Percentiles rank a stretch among this genome's conserved stretches.
Conservation (phyloP, 2,797 vertebrate genomes). For the Rhynchonycteris naso region DNA sequence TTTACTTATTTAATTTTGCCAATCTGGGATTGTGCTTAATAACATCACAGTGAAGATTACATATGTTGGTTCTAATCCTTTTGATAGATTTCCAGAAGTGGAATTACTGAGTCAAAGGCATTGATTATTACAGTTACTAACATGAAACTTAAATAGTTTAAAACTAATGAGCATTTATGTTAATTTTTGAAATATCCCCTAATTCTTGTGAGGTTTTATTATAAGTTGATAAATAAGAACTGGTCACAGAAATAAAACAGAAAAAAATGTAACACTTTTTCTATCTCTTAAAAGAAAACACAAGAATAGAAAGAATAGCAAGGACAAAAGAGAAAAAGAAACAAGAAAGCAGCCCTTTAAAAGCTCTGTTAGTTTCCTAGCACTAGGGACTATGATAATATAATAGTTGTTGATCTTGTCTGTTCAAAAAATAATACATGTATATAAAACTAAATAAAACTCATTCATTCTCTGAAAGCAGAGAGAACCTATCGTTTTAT, state of each 20-base stretch:
- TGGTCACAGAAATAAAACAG: background rate
- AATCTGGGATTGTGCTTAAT: background rate
- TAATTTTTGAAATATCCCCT: no score
- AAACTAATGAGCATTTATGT: background rate
- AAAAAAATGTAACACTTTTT: background rate
- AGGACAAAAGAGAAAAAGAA: background rate
- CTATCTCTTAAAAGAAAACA: background rate
- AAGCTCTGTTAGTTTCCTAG: background rate
- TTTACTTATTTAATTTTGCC: background rate
- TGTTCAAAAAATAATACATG: background rate
- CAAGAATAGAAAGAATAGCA: background rate
- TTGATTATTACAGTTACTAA: background rate
- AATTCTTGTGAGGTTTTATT: background rate
- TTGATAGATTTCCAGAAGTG: background rate
- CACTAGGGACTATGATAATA: background rate
- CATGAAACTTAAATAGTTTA: conserved; percentile 12
- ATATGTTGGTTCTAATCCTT: background rate
- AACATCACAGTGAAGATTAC: background rate
- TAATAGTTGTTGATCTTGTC: background rate
- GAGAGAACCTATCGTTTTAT: background rate
- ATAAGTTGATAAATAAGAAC: conserved; percentile 31
- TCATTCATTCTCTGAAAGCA: background rate
- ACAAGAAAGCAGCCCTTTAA: background rate
- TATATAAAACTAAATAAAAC: background rate
- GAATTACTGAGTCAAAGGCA: conserved; percentile 27